Evolutionary conservation across 2,113 vertebrate genomes (phyloP).

Genomic region (Osmerus mordax): DNA sequence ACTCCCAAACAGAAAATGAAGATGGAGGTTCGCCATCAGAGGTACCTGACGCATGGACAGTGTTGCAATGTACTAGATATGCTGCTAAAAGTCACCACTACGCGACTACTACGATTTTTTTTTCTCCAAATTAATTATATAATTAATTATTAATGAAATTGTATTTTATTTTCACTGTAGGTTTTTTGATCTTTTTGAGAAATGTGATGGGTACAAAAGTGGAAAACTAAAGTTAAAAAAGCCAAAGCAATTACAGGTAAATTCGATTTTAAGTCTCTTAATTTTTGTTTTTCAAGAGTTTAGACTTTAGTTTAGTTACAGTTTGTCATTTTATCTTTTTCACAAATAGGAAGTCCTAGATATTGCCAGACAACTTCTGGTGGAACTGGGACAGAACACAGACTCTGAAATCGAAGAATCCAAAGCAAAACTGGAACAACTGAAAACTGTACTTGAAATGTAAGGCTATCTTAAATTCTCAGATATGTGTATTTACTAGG

Average conservation of each 20-base stretch:
- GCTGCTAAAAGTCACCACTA: background rate
- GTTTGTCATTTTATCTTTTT: constrained; percentile 18
- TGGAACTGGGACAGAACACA: constrained; percentile 84
- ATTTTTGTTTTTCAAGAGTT: too few relatives aligned
- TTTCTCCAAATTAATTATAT: background rate
- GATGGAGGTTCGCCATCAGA: constrained; percentile 86
- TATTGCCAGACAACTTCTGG: constrained; percentile 83
- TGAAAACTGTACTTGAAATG: constrained; percentile 90
- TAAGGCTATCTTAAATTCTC: constrained; percentile 53
- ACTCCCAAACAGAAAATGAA: constrained; percentile 94
- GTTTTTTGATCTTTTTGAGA: constrained; percentile 92
- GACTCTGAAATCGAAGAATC: constrained; percentile 92
- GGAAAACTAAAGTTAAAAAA: constrained; percentile 88
- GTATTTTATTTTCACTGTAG: constrained; percentile 53
- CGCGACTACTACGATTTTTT: too few relatives aligned
- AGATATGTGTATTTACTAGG: too few relatives aligned
- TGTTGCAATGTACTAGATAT: background rate
- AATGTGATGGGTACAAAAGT: constrained; percentile 85
- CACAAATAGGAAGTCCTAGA: constrained; percentile 82
- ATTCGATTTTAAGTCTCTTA: background rate
- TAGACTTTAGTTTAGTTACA: background rate
- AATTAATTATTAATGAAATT: background rate
- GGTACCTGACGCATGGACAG: constrained; percentile 58
- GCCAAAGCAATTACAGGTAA: constrained; percentile 83
- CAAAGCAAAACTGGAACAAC: constrained; percentile 88